Conservation (phyloP, 2,113 vertebrate species). For the Antechinus flavipes region DNA sequence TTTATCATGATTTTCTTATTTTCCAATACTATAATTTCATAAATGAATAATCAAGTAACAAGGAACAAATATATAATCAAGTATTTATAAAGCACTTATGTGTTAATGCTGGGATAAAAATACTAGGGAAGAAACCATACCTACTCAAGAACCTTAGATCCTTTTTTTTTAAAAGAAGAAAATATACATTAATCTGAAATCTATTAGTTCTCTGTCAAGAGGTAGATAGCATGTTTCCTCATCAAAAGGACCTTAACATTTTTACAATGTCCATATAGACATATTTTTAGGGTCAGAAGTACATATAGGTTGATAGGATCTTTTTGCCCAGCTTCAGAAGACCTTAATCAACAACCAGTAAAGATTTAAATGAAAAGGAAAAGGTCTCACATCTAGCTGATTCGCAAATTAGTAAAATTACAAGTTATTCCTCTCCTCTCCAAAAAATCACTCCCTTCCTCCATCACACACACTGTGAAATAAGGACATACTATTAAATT, state of each 20-base stretch:
- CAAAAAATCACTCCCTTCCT: background rate
- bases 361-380: background rate
- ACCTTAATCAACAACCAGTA: background rate
- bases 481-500: background rate
- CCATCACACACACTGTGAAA: background rate
- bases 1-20: background rate
- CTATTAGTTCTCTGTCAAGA: background rate
- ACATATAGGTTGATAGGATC: background rate
- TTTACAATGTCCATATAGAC: background rate
- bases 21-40: background rate
- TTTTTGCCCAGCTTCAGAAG: background rate
- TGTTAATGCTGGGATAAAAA: background rate
- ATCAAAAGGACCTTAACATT: background rate
- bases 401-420: background rate
- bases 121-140: background rate
- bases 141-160: background rate
- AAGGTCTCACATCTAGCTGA: background rate
- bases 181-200: background rate
- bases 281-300: background rate
- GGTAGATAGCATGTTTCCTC: background rate
- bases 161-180: background rate
- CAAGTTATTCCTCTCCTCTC: background rate
- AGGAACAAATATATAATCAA: background rate
- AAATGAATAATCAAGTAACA: background rate
- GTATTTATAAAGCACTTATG: background rate